Evolutionary conservation across 1,140 invertebrate genomes (phyloP), one percentile per base, ranked within the genome.

Genomic region (Chrysomallon squamiferum): DNA sequence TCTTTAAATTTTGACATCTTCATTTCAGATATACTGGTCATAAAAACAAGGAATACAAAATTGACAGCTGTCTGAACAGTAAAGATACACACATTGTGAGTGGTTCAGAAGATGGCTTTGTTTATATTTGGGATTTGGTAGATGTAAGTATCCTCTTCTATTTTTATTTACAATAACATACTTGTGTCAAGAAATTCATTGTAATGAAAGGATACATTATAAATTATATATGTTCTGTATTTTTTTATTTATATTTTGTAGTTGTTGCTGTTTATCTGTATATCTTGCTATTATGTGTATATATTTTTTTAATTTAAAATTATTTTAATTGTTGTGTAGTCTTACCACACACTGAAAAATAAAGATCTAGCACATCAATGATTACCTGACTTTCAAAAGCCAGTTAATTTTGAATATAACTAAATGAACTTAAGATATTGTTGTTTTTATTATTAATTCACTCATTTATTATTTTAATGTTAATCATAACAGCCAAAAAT

Each of bases 121-220:
- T 97, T 3, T 93, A 92, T 86, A 89, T 92, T 72, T 99, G 95
- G 94, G 93, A 97, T 84, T 86, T 97, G 54, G 89, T 96, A 5
- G 90, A 90, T 69, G 84, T 84, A 65, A 68, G 69, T 49, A 59
- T 60, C 20, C 57, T 49, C 49, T 2, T 2, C 9, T 15, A 6
- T 27, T 54, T 4, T 47, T 6, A 22, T 13, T 22, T 47, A 20
- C 25, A 13, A 47, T 15, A 7, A 20, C 25, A n/a, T 15, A n/a
- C 25, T 22, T 47, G 5, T 47, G n/a, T 45, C 20, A 18, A 45
- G 20, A 20, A 13, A 45, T 45, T 45, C 43, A 45, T 47, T 11
- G 7, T 47, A 22, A 3, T 13, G 45, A 47, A 18, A 22, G 29
- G 20, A 56, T 27, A 27, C 22, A 52, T 15, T 13, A 18, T 4